phyloP scores from a whole-genome alignment of 2,888 invertebrate species.

The Athetis lepigone region DNA sequence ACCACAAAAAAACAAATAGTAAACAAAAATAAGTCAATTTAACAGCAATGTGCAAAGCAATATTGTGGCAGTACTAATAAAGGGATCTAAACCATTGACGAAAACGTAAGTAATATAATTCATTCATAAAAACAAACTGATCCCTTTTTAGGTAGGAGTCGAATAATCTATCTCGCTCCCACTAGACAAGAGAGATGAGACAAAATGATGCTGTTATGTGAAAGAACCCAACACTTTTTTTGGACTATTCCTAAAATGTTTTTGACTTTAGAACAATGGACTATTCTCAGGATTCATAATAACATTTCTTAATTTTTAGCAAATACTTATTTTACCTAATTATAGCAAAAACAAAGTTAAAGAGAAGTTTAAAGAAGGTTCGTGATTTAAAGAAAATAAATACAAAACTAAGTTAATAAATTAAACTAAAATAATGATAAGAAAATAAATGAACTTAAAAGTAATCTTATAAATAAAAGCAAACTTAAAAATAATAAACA shows the following conservation, averaged over 20 bases:
- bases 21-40: not conserved
- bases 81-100: not conserved
- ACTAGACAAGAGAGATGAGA: constrained; percentile 10
- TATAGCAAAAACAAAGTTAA: too few relatives aligned
- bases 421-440: not conserved
- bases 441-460: not conserved
- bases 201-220: not conserved
- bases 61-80: not conserved
- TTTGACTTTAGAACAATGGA: not conserved
- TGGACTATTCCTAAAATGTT: not conserved
- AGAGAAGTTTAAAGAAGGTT: too few relatives aligned
- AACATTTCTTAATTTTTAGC: too few relatives aligned
- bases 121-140: constrained; percentile 5
- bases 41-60: not conserved
- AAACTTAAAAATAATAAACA: constrained; percentile 3
- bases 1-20: not conserved
- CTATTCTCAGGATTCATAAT: too few relatives aligned
- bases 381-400: not conserved
- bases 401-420: not conserved
- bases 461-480: not conserved
- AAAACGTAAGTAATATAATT: constrained; percentile 24
- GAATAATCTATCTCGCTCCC: constrained; percentile 16
- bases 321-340: too few relatives aligned
- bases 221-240: constrained; percentile 11
- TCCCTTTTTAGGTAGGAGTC: not conserved